These are phyloP conservation scores for Ciconia stormi DNA, from an alignment of 2,113 vertebrate genomes.

Conservation along the genomic window DNA sequence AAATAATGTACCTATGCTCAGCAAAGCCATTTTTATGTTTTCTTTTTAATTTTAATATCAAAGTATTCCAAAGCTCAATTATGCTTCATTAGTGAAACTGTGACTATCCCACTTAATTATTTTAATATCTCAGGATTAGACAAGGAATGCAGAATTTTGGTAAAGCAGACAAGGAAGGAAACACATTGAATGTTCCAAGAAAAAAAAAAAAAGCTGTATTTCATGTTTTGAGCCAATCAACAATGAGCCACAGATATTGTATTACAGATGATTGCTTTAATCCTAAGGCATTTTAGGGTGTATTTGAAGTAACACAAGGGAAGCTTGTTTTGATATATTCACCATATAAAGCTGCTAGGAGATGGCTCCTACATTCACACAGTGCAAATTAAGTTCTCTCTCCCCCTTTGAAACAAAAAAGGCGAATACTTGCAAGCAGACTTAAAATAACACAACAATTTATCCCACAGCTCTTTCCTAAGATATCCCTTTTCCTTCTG, in stretches of 20 bases:
- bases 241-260: slow-evolving; percentile 55
- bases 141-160: slow-evolving; percentile 67
- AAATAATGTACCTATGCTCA: slow-evolving; percentile 1
- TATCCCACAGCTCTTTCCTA: neutral
- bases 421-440: neutral
- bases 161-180: slow-evolving; percentile 47
- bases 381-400: neutral
- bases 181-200: slow-evolving; percentile 36
- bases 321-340: slow-evolving; percentile 63
- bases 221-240: slow-evolving; percentile 70
- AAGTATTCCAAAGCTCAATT: slow-evolving; percentile 66
- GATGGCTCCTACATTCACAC: slow-evolving; percentile 43
- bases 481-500: neutral
- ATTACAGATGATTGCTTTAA: slow-evolving; percentile 75
- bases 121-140: slow-evolving; percentile 69
- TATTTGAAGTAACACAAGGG: slow-evolving; percentile 64
- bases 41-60: slow-evolving; percentile 59
- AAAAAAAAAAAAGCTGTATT: slow-evolving; percentile 61
- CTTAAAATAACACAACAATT: neutral
- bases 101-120: slow-evolving; percentile 71
- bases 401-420: neutral
- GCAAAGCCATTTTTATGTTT: slow-evolving; percentile 14
- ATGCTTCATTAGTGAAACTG: slow-evolving; percentile 69
- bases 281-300: slow-evolving; percentile 69
- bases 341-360: slow-evolving; percentile 36